Evolutionary conservation across 2,888 invertebrate genomes (phyloP), one percentile per base, ranked within the genome.

Genomic region (Leptopterna dolabrata): DNA sequence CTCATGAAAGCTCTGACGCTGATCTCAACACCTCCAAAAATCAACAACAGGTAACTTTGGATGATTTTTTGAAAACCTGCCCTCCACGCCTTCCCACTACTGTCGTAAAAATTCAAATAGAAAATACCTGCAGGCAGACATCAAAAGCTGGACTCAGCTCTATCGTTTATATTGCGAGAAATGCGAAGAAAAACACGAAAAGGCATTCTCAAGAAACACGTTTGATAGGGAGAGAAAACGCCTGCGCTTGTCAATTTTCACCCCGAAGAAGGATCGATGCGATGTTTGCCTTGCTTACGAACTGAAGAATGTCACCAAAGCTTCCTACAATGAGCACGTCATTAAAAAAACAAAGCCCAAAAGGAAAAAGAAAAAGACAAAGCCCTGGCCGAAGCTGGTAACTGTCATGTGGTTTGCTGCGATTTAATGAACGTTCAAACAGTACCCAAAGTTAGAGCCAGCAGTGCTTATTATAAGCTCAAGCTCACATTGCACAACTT

Each of bases 181-280:
- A 71, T 71, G 71, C 16, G 16, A 16, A 2, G 27, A 71, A 71
- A 71, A 29, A 30, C 4, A 30, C 2, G 16, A 27, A 9, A 27
- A 6, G 16, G 24, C 81, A 11, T 24, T 81, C 14, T 82, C 82
- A 11, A 70, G 41, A 73, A 43, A 4, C 76, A 19, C 70, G 2
- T 87, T 87, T 63, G 27, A 24, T n/a, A 4, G 24, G 16, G 51
- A 16, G 16, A 43, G 63, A 73, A 55, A 73, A 14, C 16, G 41
- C 2, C n/a, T 13, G 24, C 30, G 83, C 71, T 16, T 87, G 6
- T 82, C 27, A 16, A 43, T 87, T 43, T 55, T 51, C 73, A 71
- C 16, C 19, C 87, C 87, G 9, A 81, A 83, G 29, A 87, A 87
- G 45, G 82, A 87, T n/a, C 16, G 30, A 19, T 82, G 87, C 24